Base-by-base conservation (phyloP, 2,888 invertebrate genomes). In the Drosophila leonis region DNA sequence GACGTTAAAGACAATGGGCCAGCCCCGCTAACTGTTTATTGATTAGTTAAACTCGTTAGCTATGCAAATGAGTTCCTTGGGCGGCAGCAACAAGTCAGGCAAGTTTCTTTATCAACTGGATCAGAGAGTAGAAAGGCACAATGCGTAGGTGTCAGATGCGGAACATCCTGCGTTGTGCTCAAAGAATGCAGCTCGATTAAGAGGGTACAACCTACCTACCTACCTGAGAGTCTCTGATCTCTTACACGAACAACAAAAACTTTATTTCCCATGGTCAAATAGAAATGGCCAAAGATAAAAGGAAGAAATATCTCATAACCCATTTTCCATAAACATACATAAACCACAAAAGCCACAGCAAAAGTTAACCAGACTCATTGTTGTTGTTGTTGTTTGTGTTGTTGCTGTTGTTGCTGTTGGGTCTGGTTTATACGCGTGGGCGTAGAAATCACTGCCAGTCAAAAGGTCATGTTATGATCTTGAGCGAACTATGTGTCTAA, bases 401-500 rank as follows among this genome's bases (percentile, higher is more conserved):
- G 66, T 15, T 60, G 63, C 42, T 49, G 60, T 51, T 78, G 76
- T 72, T 89, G 77, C 70, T 86, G 80, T 77, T 84, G 83, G 82
- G 83, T 85, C 84, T 86, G 88, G 77, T 83, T 88, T 77, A 90
- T 83, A 91, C 83, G 90, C 90, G 90, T 90, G 90, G 90, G 90
- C 90, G 90, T 90, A 85, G 89, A 91, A 88, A 91, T 90, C 90
- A 90, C 90, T 90, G 90, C 90, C 90, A 90, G 90, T 91, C 90
- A 90, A 90, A 90, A 90, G 90, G 90, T 90, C 91, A 90, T 88
- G 87, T 87, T 87, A 90, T 90, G 87, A 90, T 87, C 87, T 90
- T 90, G 90, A 87, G 87, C 88, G 90, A 88, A 86, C 86, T 89
- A 86, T 85, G 85, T 89, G 85, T 88, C 88, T 78, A 84, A 75